These are phyloP conservation scores for Nymphalis io DNA, from an alignment of 1,140 invertebrate species.

Conservation along the genomic window DNA sequence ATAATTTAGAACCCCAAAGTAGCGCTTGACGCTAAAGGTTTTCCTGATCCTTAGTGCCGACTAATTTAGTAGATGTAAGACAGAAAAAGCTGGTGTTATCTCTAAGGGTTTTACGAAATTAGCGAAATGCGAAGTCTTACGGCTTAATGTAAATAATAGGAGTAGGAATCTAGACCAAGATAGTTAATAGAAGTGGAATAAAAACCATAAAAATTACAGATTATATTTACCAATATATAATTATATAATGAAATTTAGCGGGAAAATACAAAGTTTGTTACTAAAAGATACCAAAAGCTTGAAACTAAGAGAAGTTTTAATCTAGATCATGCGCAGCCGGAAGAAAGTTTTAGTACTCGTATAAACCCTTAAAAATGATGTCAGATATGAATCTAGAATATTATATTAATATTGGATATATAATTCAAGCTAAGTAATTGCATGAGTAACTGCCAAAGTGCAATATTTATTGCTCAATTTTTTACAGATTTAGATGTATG, in stretches of 20 bases:
- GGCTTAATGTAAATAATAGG: not conserved
- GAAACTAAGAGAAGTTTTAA: not conserved
- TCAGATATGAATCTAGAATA: not conserved
- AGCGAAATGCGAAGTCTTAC: not conserved
- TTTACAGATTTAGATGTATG: too few relatives aligned
- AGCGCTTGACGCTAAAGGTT: slow-evolving; percentile 2
- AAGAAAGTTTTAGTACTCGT: not conserved
- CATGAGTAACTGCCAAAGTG: too few relatives aligned
- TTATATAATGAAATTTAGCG: too few relatives aligned
- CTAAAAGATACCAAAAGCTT: not conserved
- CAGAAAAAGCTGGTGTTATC: not conserved
- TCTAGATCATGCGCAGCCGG: not conserved
- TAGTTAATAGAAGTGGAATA: too few relatives aligned
- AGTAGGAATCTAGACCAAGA: not conserved
- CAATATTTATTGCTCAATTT: too few relatives aligned
- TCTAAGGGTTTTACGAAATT: slow-evolving; percentile 1
- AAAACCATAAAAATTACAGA: too few relatives aligned
- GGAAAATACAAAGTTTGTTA: not conserved
- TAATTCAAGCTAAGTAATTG: too few relatives aligned
- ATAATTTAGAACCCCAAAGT: slow-evolving; percentile 32
- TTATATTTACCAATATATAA: too few relatives aligned
- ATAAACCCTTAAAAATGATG: not conserved
- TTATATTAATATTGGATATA: not conserved
- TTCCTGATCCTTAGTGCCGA: not conserved
- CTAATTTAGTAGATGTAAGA: slow-evolving; percentile 14